These are phyloP conservation scores for Oreonectes daqikongensis DNA, from an alignment of 2,797 vertebrate genomes.

Conservation along the genomic window DNA sequence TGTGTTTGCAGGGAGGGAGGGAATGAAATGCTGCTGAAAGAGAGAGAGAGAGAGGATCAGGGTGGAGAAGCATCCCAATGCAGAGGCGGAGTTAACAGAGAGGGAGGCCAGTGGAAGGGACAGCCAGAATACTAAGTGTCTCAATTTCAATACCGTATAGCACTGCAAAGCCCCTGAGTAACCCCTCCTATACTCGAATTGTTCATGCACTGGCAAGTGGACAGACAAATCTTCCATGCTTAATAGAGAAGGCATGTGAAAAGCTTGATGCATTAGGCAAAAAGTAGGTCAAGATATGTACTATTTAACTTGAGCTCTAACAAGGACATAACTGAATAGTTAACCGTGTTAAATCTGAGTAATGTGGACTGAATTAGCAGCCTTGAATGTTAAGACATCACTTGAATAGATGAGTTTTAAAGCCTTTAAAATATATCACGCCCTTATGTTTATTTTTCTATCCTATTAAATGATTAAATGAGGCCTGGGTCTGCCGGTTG, in stretches of 20 bases:
- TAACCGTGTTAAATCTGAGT: slow-evolving; percentile 23
- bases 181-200: slow-evolving; percentile 18
- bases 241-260: slow-evolving; percentile 37
- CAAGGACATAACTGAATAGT: slow-evolving; percentile 13
- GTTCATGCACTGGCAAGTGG: slow-evolving; percentile 20
- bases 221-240: slow-evolving; percentile 5
- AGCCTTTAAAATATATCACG: slow-evolving; percentile 1
- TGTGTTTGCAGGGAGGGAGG: slow-evolving; percentile 7
- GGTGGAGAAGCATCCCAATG: slow-evolving; percentile 4
- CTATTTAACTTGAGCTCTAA: slow-evolving; percentile 12
- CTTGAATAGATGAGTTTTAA: slow-evolving; percentile 15
- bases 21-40: slow-evolving; percentile 45
- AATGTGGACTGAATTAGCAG: neutral
- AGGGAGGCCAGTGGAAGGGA: slow-evolving; percentile 39
- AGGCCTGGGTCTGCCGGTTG: slow-evolving; percentile 21
- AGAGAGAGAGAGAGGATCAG: slow-evolving; percentile 6
- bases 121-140: slow-evolving; percentile 57
- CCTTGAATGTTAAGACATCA: slow-evolving; percentile 6
- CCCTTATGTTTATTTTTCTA: neutral
- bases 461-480: slow-evolving; percentile 6
- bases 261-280: slow-evolving; percentile 5
- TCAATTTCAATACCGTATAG: slow-evolving; percentile 47
- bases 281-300: slow-evolving; percentile 44
- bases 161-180: slow-evolving; percentile 27
- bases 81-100: slow-evolving; percentile 30